phyloP scores from a whole-genome alignment of 2,888 invertebrate species.

The Polyommatus icarus region DNA sequence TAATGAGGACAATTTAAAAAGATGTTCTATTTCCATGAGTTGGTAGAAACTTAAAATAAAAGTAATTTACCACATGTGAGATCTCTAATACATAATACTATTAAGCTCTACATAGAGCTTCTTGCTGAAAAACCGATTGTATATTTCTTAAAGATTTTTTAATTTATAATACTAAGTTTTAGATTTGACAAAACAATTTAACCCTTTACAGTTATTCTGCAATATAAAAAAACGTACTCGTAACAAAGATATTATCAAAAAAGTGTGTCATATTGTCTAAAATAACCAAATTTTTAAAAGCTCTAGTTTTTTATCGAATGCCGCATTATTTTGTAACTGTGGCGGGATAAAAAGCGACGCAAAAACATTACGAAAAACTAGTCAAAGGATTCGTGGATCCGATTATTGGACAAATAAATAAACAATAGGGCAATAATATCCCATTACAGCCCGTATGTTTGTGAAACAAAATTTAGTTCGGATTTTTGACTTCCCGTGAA shows the following conservation, averaged over 20 bases:
- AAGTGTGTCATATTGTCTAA: slow-evolving; percentile 3
- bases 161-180: background rate
- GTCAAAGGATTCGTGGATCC: slow-evolving; percentile 59
- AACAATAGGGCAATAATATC: slow-evolving; percentile 68
- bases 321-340: slow-evolving; percentile 68
- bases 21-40: background rate
- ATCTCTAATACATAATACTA: too few relatives aligned
- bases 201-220: background rate
- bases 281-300: background rate
- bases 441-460: slow-evolving; percentile 60
- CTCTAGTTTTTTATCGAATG: slow-evolving; percentile 41
- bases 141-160: too few relatives aligned
- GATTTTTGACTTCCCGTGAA: slow-evolving; percentile 59
- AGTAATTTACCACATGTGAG: background rate
- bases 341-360: slow-evolving; percentile 73
- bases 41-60: background rate
- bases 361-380: slow-evolving; percentile 64
- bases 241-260: background rate
- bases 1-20: background rate
- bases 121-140: too few relatives aligned
- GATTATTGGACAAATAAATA: slow-evolving; percentile 37
- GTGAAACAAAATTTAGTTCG: slow-evolving; percentile 62
- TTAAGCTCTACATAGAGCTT: background rate
- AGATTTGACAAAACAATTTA: background rate
- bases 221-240: background rate